Evolutionary conservation across 2,797 vertebrate species (phyloP).

Genomic region (Tapera naevia): DNA sequence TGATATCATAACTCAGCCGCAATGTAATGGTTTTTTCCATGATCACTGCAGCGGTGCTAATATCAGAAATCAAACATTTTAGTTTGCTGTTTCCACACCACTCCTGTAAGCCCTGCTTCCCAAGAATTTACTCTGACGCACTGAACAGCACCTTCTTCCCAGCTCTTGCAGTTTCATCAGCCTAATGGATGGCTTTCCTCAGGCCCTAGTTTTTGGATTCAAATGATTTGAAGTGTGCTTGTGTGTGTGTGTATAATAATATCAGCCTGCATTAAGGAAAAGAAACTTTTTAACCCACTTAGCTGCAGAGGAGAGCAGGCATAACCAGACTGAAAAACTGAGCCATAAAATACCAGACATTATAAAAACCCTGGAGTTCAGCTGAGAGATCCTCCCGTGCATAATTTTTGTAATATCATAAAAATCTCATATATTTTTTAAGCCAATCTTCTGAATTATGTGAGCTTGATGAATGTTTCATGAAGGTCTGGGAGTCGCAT

Average conservation of each 20-base stretch:
- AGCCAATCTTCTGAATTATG: background rate
- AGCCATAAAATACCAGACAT: background rate
- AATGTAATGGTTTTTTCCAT: background rate
- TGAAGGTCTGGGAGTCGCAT: slow-evolving; percentile 7
- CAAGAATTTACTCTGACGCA: background rate
- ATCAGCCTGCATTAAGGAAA: background rate
- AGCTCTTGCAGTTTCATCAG: background rate
- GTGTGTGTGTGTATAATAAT: background rate
- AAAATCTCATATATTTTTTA: slow-evolving; percentile 57
- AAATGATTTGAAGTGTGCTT: background rate
- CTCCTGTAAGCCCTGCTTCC: background rate
- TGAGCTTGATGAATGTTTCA: slow-evolving; percentile 35
- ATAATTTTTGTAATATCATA: slow-evolving; percentile 25
- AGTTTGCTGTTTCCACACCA: background rate
- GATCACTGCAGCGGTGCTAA: background rate
- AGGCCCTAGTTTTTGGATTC: background rate
- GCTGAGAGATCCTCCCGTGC: background rate
- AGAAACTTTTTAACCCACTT: background rate
- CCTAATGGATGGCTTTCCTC: background rate
- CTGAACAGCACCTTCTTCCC: background rate
- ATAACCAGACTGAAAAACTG: background rate
- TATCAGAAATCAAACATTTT: background rate
- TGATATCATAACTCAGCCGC: background rate
- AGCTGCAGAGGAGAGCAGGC: background rate
- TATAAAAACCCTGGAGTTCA: background rate